Evolutionary conservation across 2,797 vertebrate genomes (phyloP).

Genomic region (Okamejei kenojei): DNA sequence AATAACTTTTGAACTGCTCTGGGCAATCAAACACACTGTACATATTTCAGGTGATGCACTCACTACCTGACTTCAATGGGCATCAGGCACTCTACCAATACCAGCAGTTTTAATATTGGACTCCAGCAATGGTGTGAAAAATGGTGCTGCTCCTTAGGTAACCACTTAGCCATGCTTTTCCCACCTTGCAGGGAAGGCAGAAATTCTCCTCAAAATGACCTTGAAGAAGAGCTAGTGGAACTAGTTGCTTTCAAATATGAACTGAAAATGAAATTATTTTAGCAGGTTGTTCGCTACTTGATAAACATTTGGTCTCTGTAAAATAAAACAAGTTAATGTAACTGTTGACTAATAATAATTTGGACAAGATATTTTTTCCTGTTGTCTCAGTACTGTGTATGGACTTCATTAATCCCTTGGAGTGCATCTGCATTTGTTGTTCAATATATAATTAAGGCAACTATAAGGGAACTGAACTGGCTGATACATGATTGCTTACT

Average conservation of each 20-base stretch:
- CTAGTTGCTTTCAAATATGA: background rate
- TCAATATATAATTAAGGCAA: background rate
- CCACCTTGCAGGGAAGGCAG: background rate
- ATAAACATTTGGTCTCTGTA: background rate
- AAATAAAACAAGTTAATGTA: background rate
- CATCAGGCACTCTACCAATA: background rate
- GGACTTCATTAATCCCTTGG: background rate
- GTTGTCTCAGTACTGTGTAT: background rate
- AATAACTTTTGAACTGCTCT: background rate
- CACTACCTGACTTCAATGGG: background rate
- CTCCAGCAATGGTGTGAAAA: background rate
- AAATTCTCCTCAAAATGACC: background rate
- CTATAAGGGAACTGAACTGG: background rate
- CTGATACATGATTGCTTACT: background rate
- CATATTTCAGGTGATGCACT: background rate
- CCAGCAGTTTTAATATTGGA: background rate
- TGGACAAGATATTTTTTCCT: background rate
- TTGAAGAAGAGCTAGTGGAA: background rate
- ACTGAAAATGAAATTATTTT: background rate
- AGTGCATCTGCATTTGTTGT: background rate
- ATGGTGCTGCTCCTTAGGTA: background rate
- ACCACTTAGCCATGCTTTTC: background rate
- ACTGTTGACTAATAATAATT: background rate
- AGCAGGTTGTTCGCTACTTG: background rate
- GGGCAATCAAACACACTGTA: background rate